Evolutionary conservation across 2,888 invertebrate species (phyloP), one percentile per base, ranked within the genome.

Genomic region (Antheraea assamensis): DNA sequence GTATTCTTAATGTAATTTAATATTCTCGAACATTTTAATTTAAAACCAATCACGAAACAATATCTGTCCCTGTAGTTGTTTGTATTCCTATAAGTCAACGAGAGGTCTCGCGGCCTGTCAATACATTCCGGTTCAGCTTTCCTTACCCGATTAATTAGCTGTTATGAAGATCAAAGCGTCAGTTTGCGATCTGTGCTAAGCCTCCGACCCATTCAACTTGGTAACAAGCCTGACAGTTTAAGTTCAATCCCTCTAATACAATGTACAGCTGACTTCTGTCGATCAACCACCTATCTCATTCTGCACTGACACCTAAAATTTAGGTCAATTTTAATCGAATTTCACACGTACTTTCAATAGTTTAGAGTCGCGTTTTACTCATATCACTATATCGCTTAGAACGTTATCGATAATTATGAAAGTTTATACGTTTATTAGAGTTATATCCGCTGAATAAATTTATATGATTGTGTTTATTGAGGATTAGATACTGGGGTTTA

Each of bases 131-230:
- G 85, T 86, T 90, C 89, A 91, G 89, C 87, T 88, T 89, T 87
- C 87, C 85, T 88, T 83, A 86, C 87, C 87, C 88, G 89, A 91
- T 92, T 91, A 92, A 92, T 92, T 91, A 92, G 90, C 88, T 87
- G 88, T 90, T 89, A 88, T 89, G 86, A 90, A 90, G 91, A 93
- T 93, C 92, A 92, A 92, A 92, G 91, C 84, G 82, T 81, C 84
- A 86, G 88, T 88, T 90, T 85, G 83, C 82, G 84, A 90, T 88
- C 86, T 83, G 81, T 80, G 85, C 83, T 88, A 90, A 92, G 88
- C 88, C 88, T 79, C 80, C 81, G 80, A 85, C 83, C 88, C 81
- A 88, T 87, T 88, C 87, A 88, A 90, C 85, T 89, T 87, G 80
- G 86, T 87, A 88, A 90, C 89, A 85, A 89, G 85, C 77, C 86